Base-by-base conservation (phyloP, 2,113 vertebrate genomes). In the Pagrus major region DNA sequence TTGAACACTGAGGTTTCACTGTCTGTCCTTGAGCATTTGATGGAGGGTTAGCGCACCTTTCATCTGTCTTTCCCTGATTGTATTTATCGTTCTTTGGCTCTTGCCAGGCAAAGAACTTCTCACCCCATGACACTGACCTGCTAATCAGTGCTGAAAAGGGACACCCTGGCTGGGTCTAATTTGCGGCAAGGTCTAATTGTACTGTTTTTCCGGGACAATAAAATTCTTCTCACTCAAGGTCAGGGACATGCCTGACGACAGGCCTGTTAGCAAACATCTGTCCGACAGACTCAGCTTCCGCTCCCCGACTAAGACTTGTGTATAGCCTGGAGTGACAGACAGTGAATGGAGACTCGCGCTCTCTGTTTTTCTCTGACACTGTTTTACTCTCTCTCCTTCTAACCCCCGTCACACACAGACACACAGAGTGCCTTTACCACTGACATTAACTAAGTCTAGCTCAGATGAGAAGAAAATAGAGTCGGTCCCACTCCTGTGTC, bases 231-330 rank as follows among this genome's bases (percentile, higher is more conserved):
- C 94, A 93, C 87, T 89, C 92, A 93, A 95, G 95, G 93, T 95
- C 94, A 95, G 93, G 85, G 92, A 92, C 92, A 92, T 94, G 92
- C 93, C 93, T 66, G 81, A 88, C 79, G 71, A 92, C 86, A 71
- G 70, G 55, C 91, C 92, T 95, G 93, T 96, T 94, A 94, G 95
- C 94, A 96, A 96, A 96, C 96, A 96, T 97, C 96, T 97, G 97
- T 96, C 96, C 94, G 91, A 91, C 96, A 96, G 95, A 96, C 93
- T 94, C 87, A 9, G 61, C 78, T 76, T 78, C 66, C 41, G 18
- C 63, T 71, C 84, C 84, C 91, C 91, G 91, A 95, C 79, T 92
- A 86, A 91, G 93, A 91, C 92, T 88, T 88, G 15, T 52, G 88
- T 78, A 86, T 93, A 93, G 94, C 94, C 94, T 89, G 70, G 67